These are phyloP conservation scores for Clusia tigrina DNA, from an alignment of 2,888 invertebrate genomes.

Conservation along the genomic window DNA sequence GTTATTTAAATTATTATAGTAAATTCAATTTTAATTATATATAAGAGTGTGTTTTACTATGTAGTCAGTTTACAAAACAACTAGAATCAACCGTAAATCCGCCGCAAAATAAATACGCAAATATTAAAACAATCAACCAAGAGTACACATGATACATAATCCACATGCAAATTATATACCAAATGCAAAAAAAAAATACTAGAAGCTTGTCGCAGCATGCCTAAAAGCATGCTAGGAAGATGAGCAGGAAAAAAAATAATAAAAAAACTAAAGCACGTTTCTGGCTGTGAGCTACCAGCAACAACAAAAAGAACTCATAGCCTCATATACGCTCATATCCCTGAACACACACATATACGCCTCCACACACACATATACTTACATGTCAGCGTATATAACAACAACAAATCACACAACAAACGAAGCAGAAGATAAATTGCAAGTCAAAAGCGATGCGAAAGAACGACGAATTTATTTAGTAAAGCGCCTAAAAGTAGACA, in stretches of 20 bases:
- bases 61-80: too few species aligned
- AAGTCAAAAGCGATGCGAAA: conserved; percentile 14
- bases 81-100: neutral
- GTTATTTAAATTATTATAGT: too few species aligned
- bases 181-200: neutral
- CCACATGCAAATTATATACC: conserved; percentile 8
- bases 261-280: conserved; percentile 7
- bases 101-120: conserved; percentile 3
- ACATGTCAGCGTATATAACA: conserved; percentile 9
- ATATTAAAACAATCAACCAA: conserved; percentile 1
- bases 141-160: conserved; percentile 8
- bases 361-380: conserved; percentile 10
- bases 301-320: neutral
- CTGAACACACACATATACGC: conserved; percentile 10
- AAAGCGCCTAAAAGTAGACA: conserved; percentile 21
- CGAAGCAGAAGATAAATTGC: conserved; percentile 25
- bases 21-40: too few species aligned
- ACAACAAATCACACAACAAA: conserved; percentile 23
- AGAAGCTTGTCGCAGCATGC: neutral
- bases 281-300: neutral
- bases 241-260: too few species aligned
- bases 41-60: too few species aligned
- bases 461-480: neutral
- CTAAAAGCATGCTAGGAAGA: conserved; percentile 18
- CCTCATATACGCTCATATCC: too few species aligned